A percentile compares a stretch with the other conserved stretches of the same genome.
phyloP scores from a whole-genome alignment of 2,113 vertebrate species.

The Perca fluviatilis region DNA sequence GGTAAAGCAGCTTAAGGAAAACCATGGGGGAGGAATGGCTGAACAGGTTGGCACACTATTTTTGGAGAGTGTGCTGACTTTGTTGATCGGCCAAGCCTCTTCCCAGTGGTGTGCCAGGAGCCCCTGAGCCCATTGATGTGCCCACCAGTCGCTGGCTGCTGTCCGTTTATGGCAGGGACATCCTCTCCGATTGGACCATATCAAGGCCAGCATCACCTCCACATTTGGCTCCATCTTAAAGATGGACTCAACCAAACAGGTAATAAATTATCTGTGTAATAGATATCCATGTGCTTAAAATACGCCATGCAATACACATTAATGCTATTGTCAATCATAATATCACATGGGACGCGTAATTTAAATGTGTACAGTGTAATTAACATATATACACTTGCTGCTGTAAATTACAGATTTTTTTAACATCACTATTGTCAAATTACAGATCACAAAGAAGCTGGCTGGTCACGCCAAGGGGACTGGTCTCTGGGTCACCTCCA shows the following conservation, averaged over 20 bases:
- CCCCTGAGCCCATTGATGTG: constrained; percentile 23
- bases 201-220: constrained; percentile 50
- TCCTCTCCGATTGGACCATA: not conserved
- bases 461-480: too few species aligned
- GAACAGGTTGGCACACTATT: constrained; percentile 4
- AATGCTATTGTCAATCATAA: too few species aligned
- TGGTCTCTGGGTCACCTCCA: too few species aligned
- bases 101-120: constrained; percentile 35
- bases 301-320: too few species aligned
- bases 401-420: too few species aligned
- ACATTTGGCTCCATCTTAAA: constrained; percentile 18
- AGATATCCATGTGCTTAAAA: too few species aligned
- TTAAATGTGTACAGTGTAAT: too few species aligned
- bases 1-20: not conserved
- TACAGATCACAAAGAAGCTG: too few species aligned
- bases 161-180: constrained; percentile 40
- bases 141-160: constrained; percentile 30
- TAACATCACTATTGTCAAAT: too few species aligned
- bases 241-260: constrained; percentile 29
- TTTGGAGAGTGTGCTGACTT: constrained; percentile 34
- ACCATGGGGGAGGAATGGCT: constrained; percentile 27
- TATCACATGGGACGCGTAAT: too few species aligned
- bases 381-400: too few species aligned
- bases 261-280: too few species aligned
- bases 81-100: constrained; percentile 18